Evolutionary conservation across 2,797 vertebrate species (phyloP).

Genomic region (Alectoris magna): DNA sequence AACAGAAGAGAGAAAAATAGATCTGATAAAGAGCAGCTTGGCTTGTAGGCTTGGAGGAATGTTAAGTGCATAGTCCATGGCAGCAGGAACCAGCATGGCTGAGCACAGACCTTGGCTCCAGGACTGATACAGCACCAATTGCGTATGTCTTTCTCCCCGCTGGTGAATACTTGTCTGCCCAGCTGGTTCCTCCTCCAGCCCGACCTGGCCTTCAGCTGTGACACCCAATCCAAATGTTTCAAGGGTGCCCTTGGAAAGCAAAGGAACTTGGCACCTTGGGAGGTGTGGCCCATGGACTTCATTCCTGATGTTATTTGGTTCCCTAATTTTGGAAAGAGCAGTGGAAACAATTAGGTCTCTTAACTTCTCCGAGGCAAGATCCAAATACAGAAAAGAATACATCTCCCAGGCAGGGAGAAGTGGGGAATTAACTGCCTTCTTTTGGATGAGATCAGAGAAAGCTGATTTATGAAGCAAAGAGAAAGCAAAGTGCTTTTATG

Average conservation of each 20-base stretch:
- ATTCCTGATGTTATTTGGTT: slow-evolving; percentile 37
- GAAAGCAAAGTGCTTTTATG: slow-evolving; percentile 62
- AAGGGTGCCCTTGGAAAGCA: background rate
- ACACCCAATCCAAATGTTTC: background rate
- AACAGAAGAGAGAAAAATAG: slow-evolving; percentile 17
- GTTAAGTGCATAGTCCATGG: background rate
- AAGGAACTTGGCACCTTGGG: slow-evolving; percentile 30
- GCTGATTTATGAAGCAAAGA: slow-evolving; percentile 57
- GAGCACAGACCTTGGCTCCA: background rate
- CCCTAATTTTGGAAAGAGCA: slow-evolving; percentile 49
- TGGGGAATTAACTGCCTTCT: slow-evolving; percentile 48
- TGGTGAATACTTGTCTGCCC: background rate
- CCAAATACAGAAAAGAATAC: slow-evolving; percentile 67
- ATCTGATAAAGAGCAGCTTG: slow-evolving; percentile 35
- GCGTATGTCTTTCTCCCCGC: background rate
- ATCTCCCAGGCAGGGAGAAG: slow-evolving; percentile 57
- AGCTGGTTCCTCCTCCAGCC: background rate
- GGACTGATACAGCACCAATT: background rate
- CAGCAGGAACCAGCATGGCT: background rate
- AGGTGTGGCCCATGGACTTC: slow-evolving; percentile 40
- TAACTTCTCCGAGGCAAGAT: slow-evolving; percentile 61
- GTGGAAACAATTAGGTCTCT: slow-evolving; percentile 68
- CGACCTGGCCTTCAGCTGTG: background rate
- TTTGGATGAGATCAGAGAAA: slow-evolving; percentile 66
- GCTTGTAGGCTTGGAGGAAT: slow-evolving; percentile 1